A percentile compares a stretch with the other conserved stretches of the same genome.
Evolutionary conservation across 2,797 vertebrate genomes (phyloP).

Genomic region (Bradypodion ventrale): DNA sequence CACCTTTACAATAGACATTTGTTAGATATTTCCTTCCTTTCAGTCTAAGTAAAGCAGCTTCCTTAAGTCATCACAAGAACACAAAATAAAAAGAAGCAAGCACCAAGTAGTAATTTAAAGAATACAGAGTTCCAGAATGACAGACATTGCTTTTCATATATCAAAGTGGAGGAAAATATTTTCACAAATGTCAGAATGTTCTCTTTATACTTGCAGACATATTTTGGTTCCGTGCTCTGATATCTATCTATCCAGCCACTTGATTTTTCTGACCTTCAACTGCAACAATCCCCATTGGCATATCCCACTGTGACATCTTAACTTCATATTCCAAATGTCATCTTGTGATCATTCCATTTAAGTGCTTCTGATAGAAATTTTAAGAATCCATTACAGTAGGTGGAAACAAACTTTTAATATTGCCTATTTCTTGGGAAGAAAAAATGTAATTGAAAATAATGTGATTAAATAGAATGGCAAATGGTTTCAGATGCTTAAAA

Average conservation of each 20-base stretch:
- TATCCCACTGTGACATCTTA: not conserved
- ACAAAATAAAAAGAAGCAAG: not conserved
- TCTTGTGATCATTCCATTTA: not conserved
- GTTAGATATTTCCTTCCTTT: not conserved
- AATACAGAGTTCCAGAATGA: not conserved
- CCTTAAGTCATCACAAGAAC: not conserved
- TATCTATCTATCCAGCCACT: not conserved
- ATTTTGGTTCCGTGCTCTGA: constrained; percentile 7
- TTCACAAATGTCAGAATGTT: constrained; percentile 10
- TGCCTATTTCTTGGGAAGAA: not conserved
- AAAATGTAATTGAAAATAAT: not conserved
- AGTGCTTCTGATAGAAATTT: not conserved
- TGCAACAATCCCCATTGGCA: not conserved
- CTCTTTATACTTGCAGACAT: not conserved
- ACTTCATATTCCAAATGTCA: constrained; percentile 9
- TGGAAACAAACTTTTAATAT: not conserved
- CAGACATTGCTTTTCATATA: not conserved
- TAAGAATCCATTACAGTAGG: not conserved
- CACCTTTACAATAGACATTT: constrained; percentile 1
- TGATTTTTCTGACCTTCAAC: not conserved
- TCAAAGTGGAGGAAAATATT: constrained; percentile 3
- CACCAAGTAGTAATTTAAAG: not conserved
- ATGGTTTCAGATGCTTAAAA: too few relatives aligned
- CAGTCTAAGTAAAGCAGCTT: not conserved
- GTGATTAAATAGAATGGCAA: too few relatives aligned